Conservation (phyloP, 2,113 vertebrate genomes). For the Astatotilapia flaviijosephi region DNA sequence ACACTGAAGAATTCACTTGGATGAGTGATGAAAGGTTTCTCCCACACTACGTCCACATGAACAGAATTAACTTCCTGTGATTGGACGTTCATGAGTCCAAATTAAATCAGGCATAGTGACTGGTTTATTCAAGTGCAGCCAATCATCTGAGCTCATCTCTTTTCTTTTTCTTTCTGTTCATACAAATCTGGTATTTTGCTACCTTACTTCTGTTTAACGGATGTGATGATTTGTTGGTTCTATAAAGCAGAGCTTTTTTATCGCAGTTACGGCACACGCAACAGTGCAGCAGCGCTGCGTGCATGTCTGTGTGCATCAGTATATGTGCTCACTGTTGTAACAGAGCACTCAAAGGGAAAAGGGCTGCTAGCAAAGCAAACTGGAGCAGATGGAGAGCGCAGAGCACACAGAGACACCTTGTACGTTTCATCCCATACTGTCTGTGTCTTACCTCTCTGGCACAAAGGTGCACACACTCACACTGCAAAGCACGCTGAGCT, state of each 20-base stretch:
- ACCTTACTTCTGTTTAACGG: neutral
- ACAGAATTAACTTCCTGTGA: neutral
- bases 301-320: neutral
- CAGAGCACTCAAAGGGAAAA: neutral
- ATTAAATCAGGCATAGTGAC: neutral
- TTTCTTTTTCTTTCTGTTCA: neutral
- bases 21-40: neutral
- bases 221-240: neutral
- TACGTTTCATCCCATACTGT: neutral
- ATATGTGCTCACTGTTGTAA: neutral
- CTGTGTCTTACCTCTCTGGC: neutral
- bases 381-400: constrained; percentile 1
- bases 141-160: neutral
- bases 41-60: neutral
- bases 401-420: neutral
- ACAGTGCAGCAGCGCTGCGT: neutral
- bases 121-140: neutral
- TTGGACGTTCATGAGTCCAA: neutral
- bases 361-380: constrained; percentile 3
- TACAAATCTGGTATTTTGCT: neutral
- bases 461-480: neutral
- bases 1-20: neutral
- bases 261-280: neutral
- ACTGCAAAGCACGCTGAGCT: neutral
- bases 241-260: neutral